A percentile compares a stretch with the other conserved stretches of the same genome.
Evolutionary conservation across 1,140 invertebrate species (phyloP).

Genomic region (Lutraria rhynchaena): DNA sequence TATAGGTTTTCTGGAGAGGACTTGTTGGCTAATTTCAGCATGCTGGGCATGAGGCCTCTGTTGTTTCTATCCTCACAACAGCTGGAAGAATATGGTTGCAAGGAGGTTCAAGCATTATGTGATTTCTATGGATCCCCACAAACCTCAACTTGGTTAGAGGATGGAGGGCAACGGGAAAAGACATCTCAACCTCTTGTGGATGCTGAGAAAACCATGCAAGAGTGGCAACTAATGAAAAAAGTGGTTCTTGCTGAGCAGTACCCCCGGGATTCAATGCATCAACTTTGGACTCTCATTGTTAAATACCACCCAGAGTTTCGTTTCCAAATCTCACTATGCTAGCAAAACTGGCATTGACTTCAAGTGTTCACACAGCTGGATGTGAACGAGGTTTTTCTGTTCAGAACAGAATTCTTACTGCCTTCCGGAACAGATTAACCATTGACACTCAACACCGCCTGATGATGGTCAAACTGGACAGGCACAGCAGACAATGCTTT

Average conservation of each 20-base stretch:
- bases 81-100: constrained; percentile 19
- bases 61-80: not conserved
- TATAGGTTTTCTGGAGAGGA: not conserved
- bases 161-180: not conserved
- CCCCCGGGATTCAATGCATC: constrained; percentile 11
- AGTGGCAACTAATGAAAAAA: constrained; percentile 8
- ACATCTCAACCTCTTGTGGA: constrained; percentile 9
- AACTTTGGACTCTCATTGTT: constrained; percentile 6
- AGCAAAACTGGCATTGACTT: not conserved
- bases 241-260: constrained; percentile 4
- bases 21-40: not conserved
- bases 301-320: constrained; percentile 17
- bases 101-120: constrained; percentile 7
- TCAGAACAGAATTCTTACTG: not conserved
- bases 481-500: not conserved
- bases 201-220: not conserved
- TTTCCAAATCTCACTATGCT: constrained; percentile 10
- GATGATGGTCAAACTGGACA: constrained; percentile 3
- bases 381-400: constrained; percentile 30
- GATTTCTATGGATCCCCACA: constrained; percentile 24
- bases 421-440: not conserved
- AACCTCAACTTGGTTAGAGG: constrained; percentile 23
- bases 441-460: not conserved
- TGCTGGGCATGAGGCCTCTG: not conserved
- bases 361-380: not conserved